phyloP scores from a whole-genome alignment of 2,797 vertebrate genomes.

The Prionace glauca region DNA sequence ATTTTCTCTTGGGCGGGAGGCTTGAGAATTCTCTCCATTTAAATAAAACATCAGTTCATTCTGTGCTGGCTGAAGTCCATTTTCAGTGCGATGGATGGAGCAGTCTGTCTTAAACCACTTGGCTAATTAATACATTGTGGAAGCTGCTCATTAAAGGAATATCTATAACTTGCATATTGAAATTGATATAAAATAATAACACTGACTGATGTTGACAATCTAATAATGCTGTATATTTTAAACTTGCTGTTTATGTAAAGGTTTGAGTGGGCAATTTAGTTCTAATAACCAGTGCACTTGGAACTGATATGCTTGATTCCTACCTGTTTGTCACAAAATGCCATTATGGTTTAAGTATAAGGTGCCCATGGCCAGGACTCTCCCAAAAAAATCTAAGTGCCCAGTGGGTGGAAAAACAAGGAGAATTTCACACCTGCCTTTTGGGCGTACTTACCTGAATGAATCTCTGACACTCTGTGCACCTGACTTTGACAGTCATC shows the following conservation, averaged over 20 bases:
- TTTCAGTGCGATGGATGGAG: not conserved
- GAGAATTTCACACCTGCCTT: too few relatives aligned
- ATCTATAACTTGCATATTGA: not conserved
- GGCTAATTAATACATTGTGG: conserved; percentile 1
- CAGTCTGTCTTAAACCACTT: not conserved
- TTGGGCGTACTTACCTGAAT: too few relatives aligned
- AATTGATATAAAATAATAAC: not conserved
- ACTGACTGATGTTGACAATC: conserved; percentile 2
- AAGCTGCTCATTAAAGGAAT: not conserved
- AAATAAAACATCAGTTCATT: not conserved
- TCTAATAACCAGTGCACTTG: not conserved
- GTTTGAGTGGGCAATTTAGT: not conserved
- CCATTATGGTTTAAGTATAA: not conserved
- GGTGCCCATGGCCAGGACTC: not conserved
- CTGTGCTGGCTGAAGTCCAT: not conserved
- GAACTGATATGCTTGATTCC: not conserved
- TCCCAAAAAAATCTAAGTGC: too few relatives aligned
- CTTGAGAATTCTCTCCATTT: not conserved
- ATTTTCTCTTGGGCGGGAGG: not conserved
- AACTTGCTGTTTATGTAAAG: not conserved
- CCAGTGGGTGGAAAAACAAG: too few relatives aligned
- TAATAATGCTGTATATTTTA: not conserved
- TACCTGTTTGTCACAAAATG: not conserved
- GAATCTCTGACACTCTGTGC: too few relatives aligned
- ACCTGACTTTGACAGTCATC: too few relatives aligned